Conservation (phyloP, 2,888 invertebrate species). For the Drosophila fungiperda region DNA sequence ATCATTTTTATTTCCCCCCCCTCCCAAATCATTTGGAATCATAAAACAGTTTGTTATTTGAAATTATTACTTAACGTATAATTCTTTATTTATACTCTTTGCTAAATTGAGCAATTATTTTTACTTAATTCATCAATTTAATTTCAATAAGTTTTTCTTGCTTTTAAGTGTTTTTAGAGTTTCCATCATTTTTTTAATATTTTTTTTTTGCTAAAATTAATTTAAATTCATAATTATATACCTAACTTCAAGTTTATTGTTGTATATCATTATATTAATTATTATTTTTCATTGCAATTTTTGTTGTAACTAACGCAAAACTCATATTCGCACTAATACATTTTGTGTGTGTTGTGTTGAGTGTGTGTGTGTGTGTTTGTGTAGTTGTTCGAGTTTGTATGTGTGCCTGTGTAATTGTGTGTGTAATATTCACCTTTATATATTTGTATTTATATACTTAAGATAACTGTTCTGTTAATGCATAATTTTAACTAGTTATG, state of each 20-base stretch:
- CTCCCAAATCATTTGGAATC: neutral
- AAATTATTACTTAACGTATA: constrained; percentile 84
- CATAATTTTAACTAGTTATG: constrained; percentile 75
- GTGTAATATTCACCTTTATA: constrained; percentile 67
- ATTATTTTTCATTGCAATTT: constrained; percentile 48
- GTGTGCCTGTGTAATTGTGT: constrained; percentile 40
- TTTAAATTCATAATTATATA: constrained; percentile 80
- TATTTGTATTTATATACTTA: constrained; percentile 59
- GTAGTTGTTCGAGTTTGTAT: constrained; percentile 32
- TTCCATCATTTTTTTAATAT: constrained; percentile 46
- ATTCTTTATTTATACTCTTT: constrained; percentile 83
- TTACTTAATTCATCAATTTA: constrained; percentile 76
- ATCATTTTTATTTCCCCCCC: neutral
- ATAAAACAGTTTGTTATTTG: constrained; percentile 43
- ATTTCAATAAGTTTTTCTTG: constrained; percentile 68
- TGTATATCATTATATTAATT: constrained; percentile 69
- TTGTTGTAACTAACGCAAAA: constrained; percentile 46
- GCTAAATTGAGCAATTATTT: constrained; percentile 85
- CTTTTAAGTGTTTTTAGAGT: constrained; percentile 66
- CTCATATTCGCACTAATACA: constrained; percentile 56
- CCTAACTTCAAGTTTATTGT: constrained; percentile 78
- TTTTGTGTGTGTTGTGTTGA: constrained; percentile 40
- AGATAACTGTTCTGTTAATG: constrained; percentile 62
- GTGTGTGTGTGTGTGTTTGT: constrained; percentile 22
- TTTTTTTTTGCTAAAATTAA: constrained; percentile 79